Percentiles rank a stretch among this genome's conserved stretches.
Evolutionary conservation across 53 echinoderm and acorn worm genomes (phyloP).

Genomic region (Arbacia lixula): DNA sequence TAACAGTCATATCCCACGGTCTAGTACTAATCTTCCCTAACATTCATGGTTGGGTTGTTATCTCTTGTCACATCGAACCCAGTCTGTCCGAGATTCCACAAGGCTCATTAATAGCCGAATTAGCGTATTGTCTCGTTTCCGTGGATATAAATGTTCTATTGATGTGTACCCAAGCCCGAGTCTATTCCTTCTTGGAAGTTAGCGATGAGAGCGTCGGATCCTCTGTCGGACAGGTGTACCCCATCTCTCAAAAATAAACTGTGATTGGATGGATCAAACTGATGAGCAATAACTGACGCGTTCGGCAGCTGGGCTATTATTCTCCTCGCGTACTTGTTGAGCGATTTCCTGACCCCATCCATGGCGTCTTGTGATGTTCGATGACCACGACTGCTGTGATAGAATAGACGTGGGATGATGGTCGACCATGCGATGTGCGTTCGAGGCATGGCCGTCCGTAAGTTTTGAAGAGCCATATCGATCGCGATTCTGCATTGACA

Average conservation of each 20-base stretch:
- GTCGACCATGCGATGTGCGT: conserved; percentile 1
- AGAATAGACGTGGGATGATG: conserved; percentile 6
- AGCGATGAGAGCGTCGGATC: conserved; percentile 3
- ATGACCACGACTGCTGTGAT: not conserved
- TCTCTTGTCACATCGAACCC: too few relatives aligned
- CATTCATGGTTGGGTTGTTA: too few relatives aligned
- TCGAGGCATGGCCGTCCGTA: not conserved
- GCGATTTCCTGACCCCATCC: conserved; percentile 6
- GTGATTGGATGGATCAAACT: not conserved
- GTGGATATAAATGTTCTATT: too few relatives aligned
- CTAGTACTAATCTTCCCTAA: too few relatives aligned
- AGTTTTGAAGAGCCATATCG: not conserved
- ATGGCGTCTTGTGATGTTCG: not conserved
- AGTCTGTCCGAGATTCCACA: too few relatives aligned
- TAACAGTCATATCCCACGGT: too few relatives aligned
- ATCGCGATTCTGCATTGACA: conserved; percentile 2
- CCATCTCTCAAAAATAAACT: conserved; percentile 1
- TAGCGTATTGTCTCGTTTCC: too few relatives aligned
- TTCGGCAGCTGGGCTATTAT: not conserved
- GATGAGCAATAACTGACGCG: not conserved
- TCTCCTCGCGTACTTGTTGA: conserved; percentile 9
- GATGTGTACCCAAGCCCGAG: too few relatives aligned
- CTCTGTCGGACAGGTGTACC: conserved; percentile 16
- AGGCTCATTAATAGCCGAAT: too few relatives aligned
- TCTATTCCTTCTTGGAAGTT: conserved; percentile 9